Percentiles rank a stretch among this genome's conserved stretches.
Conservation (phyloP, 1,140 invertebrate species). For the Oscheius sp. region DNA sequence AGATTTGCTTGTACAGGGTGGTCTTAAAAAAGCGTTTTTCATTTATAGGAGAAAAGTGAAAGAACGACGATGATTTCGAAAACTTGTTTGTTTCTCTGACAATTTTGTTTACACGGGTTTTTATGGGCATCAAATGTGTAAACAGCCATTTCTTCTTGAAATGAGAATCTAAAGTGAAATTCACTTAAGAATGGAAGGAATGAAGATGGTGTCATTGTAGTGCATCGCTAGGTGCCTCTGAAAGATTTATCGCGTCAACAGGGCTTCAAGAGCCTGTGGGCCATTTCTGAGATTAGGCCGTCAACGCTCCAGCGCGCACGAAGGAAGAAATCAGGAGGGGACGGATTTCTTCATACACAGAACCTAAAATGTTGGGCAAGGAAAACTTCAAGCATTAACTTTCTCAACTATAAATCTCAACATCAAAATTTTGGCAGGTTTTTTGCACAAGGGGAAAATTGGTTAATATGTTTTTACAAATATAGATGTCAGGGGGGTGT, state of each 20-base stretch:
- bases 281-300: conserved; percentile 7
- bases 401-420: too few relatives aligned
- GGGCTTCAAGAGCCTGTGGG: background rate
- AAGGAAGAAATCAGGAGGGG: too few relatives aligned
- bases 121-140: background rate
- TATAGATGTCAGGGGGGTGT: too few relatives aligned
- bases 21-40: too few relatives aligned
- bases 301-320: background rate
- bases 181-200: background rate
- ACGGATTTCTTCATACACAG: background rate
- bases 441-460: too few relatives aligned
- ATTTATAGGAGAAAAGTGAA: too few relatives aligned
- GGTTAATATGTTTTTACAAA: background rate
- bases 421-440: too few relatives aligned
- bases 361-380: background rate
- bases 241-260: background rate
- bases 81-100: too few relatives aligned
- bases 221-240: background rate
- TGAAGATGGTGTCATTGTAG: background rate
- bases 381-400: background rate
- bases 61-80: too few relatives aligned
- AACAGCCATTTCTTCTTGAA: background rate
- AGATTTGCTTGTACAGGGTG: too few relatives aligned
- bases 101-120: too few relatives aligned
- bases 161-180: background rate